Conservation (phyloP, 2,888 invertebrate species). For the Mechanitis mazaeus region DNA sequence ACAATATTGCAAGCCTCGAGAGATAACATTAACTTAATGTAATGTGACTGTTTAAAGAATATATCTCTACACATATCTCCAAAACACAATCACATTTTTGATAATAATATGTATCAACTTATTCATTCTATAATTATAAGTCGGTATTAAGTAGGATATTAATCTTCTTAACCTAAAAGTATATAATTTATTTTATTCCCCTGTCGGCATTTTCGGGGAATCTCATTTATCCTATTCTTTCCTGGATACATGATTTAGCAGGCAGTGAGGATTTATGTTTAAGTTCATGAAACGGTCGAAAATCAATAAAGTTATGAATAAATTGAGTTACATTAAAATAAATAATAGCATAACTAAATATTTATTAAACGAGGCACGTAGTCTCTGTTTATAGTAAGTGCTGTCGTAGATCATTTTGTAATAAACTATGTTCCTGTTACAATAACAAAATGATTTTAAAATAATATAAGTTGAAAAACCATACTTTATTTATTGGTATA, state of each 20-base stretch:
- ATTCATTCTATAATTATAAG: neutral
- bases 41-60: neutral
- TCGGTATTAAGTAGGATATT: constrained; percentile 9
- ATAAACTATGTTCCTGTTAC: too few species aligned
- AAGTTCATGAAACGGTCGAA: neutral
- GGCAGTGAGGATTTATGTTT: constrained; percentile 29
- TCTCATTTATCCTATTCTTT: constrained; percentile 27
- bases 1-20: neutral
- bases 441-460: too few species aligned
- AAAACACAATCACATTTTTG: too few species aligned
- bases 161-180: constrained; percentile 8
- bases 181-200: constrained; percentile 22
- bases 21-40: neutral
- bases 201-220: constrained; percentile 18
- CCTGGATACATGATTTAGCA: constrained; percentile 36
- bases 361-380: too few species aligned
- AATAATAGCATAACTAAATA: neutral
- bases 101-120: too few species aligned
- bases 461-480: neutral
- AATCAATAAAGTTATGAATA: constrained; percentile 1
- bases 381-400: too few species aligned
- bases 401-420: too few species aligned
- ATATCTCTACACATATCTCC: too few species aligned
- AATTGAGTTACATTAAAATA: neutral
- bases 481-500: too few species aligned